Conservation (phyloP, 2,888 invertebrate species). For the Phoenoteleia sp. region DNA sequence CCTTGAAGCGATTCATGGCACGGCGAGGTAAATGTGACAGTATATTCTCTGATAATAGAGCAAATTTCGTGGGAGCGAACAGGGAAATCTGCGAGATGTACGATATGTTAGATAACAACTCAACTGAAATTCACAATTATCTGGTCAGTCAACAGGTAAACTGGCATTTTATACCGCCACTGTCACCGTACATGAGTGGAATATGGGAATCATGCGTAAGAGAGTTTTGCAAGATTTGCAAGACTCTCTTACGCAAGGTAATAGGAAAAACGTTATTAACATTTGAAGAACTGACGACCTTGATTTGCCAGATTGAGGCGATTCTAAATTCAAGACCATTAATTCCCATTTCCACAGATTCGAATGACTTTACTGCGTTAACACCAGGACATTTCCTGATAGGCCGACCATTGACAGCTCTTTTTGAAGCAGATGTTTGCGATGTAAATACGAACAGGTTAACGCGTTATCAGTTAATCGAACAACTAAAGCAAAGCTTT, state of each 20-base stretch:
- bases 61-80: slow-evolving; percentile 37
- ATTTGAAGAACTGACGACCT: slow-evolving; percentile 76
- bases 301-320: slow-evolving; percentile 42
- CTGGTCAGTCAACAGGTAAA: too few species aligned
- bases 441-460: not conserved
- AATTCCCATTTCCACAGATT: slow-evolving; percentile 68
- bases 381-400: not conserved
- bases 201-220: too few species aligned
- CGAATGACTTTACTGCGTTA: slow-evolving; percentile 49
- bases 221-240: too few species aligned
- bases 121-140: too few species aligned
- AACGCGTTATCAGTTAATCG: not conserved
- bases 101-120: too few species aligned
- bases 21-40: not conserved
- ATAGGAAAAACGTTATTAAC: slow-evolving; percentile 68
- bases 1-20: not conserved
- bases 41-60: not conserved
- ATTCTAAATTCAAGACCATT: slow-evolving; percentile 56
- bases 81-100: too few species aligned
- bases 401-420: not conserved
- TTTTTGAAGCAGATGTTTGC: not conserved
- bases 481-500: slow-evolving; percentile 11
- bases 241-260: too few species aligned
- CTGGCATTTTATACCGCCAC: too few species aligned
- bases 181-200: too few species aligned